Evolutionary conservation across 2,888 invertebrate genomes (phyloP), one percentile per base, ranked within the genome.

Genomic region (Priapulus caudatus): DNA sequence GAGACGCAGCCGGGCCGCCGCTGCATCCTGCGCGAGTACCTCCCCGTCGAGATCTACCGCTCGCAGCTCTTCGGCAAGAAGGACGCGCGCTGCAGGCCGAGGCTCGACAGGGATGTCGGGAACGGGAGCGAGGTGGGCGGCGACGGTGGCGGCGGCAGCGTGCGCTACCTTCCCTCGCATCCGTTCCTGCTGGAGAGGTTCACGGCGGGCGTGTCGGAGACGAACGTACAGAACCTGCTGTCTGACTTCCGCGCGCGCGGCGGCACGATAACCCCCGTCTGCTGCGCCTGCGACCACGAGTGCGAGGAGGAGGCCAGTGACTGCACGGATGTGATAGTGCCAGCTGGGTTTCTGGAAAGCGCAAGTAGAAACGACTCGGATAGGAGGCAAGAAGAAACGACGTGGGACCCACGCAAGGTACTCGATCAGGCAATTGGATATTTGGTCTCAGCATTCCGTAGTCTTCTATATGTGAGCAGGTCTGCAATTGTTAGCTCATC

Each of bases 181-280:
- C 78, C 81, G 3, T 89, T 93, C 67, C 74, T 86, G 0, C 74
- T 76, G 21, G 74, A 80, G 54, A 83, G 84, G 62, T 77, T 92
- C 43, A 81, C 81, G 2, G 57, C 59, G 4, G 63, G 1, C 71
- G 78, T 15, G 71, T 78, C 1, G 74, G 79, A 2, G 81, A 84
- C 56, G 79, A 79, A 81, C 1, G 74, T 86, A 24, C 82, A 84
- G 69, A 78, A 81, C 0, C 65, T 85, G 52, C 71, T 93, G 5
- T 86, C 93, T 0, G 81, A 86, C 71, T 95, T 84, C 71, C 76
- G 95, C 24, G 88, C 95, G 0, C 79, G 81, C 55, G 93, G 93
- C 0, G 83, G 87, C 10, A 75, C 81, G 3, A 65, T 69, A 52
- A 59, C 62, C 44, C 60, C 50, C 60, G 53, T 61, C 47, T 58